phyloP scores from a whole-genome alignment of 2,888 invertebrate species.

The Oligia latruncula region DNA sequence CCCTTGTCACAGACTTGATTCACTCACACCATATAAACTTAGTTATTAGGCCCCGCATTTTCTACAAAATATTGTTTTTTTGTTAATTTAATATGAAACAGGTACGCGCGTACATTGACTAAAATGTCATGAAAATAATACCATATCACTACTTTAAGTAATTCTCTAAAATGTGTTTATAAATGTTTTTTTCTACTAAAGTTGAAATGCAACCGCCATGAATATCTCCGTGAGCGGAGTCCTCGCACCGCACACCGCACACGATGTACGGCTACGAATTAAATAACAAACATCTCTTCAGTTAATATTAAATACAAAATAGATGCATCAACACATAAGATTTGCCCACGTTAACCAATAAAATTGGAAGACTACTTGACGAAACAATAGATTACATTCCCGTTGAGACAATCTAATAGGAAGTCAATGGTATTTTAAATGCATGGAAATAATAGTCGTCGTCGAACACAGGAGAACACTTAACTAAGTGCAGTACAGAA shows the following conservation, averaged over 20 bases:
- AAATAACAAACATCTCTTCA: slow-evolving; percentile 64
- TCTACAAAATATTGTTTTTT: slow-evolving; percentile 74
- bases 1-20: slow-evolving; percentile 62
- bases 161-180: slow-evolving; percentile 69
- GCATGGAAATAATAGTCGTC: slow-evolving; percentile 65
- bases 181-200: slow-evolving; percentile 68
- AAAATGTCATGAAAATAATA: slow-evolving; percentile 82
- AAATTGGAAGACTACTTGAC: slow-evolving; percentile 83
- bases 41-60: slow-evolving; percentile 78
- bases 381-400: slow-evolving; percentile 69
- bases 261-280: slow-evolving; percentile 61
- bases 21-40: slow-evolving; percentile 67
- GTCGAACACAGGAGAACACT: slow-evolving; percentile 69
- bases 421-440: slow-evolving; percentile 68
- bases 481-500: slow-evolving; percentile 82
- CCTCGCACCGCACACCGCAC: slow-evolving; percentile 51
- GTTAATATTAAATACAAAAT: slow-evolving; percentile 69
- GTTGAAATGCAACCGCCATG: slow-evolving; percentile 72
- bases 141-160: slow-evolving; percentile 69
- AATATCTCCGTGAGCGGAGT: slow-evolving; percentile 36
- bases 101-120: slow-evolving; percentile 84
- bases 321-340: slow-evolving; percentile 76
- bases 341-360: slow-evolving; percentile 76
- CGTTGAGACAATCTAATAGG: slow-evolving; percentile 68
- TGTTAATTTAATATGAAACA: slow-evolving; percentile 79